phyloP scores from a whole-genome alignment of 2,888 invertebrate species.

The Bruchidius siliquastri region DNA sequence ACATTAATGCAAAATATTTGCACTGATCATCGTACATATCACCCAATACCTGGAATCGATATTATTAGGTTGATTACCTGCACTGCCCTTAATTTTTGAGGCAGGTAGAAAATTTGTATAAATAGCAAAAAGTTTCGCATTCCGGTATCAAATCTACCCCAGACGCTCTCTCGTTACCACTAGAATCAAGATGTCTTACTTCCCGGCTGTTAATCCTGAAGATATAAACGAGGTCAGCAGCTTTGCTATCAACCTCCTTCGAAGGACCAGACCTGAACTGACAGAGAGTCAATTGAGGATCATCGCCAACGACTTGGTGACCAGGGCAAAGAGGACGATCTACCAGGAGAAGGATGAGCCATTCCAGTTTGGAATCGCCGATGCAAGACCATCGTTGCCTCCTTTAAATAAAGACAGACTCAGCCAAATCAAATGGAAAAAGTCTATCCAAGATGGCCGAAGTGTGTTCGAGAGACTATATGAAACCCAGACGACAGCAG shows the following conservation, averaged over 20 bases:
- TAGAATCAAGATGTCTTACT: neutral
- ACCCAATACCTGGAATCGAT: too few species aligned
- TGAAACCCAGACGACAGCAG: neutral
- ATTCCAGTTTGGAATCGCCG: neutral
- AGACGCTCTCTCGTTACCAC: too few species aligned
- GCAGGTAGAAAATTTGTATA: too few species aligned
- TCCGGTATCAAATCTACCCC: too few species aligned
- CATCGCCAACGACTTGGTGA: neutral
- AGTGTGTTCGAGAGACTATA: conserved; percentile 2
- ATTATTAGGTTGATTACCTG: too few species aligned
- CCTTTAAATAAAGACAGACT: neutral
- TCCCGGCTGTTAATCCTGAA: neutral
- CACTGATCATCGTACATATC: too few species aligned
- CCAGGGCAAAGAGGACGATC: neutral
- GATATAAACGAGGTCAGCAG: neutral
- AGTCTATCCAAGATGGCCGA: neutral
- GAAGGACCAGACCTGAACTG: neutral
- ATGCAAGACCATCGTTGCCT: neutral
- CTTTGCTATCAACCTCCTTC: neutral
- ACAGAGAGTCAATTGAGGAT: neutral
- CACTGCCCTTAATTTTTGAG: too few species aligned
- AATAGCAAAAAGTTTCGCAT: too few species aligned
- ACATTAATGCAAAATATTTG: too few species aligned
- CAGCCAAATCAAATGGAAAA: neutral
- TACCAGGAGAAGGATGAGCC: neutral